Conservation (phyloP, 2,888 invertebrate species). For the Orchesella flavescens region DNA sequence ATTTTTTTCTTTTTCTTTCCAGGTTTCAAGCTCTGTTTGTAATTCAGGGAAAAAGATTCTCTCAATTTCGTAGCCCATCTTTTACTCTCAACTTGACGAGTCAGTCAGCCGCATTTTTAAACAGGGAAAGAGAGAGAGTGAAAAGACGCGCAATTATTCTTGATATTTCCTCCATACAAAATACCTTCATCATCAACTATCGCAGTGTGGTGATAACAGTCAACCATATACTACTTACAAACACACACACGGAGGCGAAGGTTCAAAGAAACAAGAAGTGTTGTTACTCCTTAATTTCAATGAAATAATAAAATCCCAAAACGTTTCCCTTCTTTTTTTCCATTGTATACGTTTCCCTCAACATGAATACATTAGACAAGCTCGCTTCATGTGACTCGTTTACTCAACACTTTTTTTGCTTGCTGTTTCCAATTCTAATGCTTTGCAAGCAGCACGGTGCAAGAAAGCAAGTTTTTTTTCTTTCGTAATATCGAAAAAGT, state of each 20-base stretch:
- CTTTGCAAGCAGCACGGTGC: neutral
- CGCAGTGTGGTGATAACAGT: slow-evolving; percentile 55
- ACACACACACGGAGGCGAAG: slow-evolving; percentile 8
- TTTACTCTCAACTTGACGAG: slow-evolving; percentile 49
- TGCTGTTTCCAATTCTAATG: neutral
- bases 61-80: slow-evolving; percentile 16
- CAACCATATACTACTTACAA: no score
- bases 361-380: slow-evolving; percentile 34
- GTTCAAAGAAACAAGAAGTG: slow-evolving; percentile 38
- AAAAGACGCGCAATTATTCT: slow-evolving; percentile 62
- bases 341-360: slow-evolving; percentile 20
- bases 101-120: slow-evolving; percentile 54
- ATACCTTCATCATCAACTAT: slow-evolving; percentile 51
- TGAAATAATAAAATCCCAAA: slow-evolving; percentile 68
- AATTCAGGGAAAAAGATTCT: slow-evolving; percentile 69
- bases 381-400: slow-evolving; percentile 33
- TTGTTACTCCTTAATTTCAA: slow-evolving; percentile 72
- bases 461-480: neutral
- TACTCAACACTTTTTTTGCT: slow-evolving; percentile 27
- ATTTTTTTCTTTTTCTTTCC: slow-evolving; percentile 39
- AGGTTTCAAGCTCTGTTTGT: slow-evolving; percentile 67
- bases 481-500: slow-evolving; percentile 7
- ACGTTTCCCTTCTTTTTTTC: neutral
- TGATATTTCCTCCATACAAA: slow-evolving; percentile 46
- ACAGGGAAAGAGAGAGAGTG: slow-evolving; percentile 44